Base-by-base conservation (phyloP, 2,113 vertebrate species). In the Meles meles region DNA sequence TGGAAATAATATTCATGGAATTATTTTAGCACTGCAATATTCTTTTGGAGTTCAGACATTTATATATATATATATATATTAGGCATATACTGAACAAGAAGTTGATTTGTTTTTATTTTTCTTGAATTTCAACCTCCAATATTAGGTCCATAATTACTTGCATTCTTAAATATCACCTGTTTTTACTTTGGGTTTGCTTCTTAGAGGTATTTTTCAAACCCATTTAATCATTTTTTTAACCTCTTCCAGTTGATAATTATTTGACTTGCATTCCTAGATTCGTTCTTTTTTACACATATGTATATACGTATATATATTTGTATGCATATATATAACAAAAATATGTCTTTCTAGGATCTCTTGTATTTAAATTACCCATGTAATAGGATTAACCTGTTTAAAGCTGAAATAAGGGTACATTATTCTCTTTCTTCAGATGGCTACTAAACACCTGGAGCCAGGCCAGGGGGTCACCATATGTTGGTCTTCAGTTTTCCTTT, bases 371-470 rank as follows among this genome's bases (percentile, higher is more conserved):
- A 76, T 97, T 96, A 87, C 27, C 59, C 55, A 93, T 59, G 76
- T 49, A 98, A 96, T 17, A 93, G 49, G 81, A 77, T 98, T 97
- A 95, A 93, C n/a, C 84, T 90, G 67, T 96, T 83, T 59, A 96
- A 96, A 89, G 14, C 37, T 94, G 18, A 94, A 84, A 84, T 89
- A 89, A 97, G 71, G 3, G 21, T 84, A n/a, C 0, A 0, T 82
- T 97, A 97, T 84, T 67, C 90, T 97, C 29, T 98, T 80, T 89
- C 90, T 95, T 98, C 95, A 81, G 69, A 34, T 95, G n/a, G 84
- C 49, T 7, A 1, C n/a, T 31, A 42, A 96, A 82, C 77, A 96
- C 90, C 74, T 98, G 90, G 82, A 96, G 31, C 37, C 27, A 87
- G 63, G 49, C 65, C 93, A 61, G 8, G 8, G 29, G 61, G 57